Evolutionary conservation across 2,113 vertebrate genomes (phyloP).

Genomic region (Syngnathoides biaculeatus): DNA sequence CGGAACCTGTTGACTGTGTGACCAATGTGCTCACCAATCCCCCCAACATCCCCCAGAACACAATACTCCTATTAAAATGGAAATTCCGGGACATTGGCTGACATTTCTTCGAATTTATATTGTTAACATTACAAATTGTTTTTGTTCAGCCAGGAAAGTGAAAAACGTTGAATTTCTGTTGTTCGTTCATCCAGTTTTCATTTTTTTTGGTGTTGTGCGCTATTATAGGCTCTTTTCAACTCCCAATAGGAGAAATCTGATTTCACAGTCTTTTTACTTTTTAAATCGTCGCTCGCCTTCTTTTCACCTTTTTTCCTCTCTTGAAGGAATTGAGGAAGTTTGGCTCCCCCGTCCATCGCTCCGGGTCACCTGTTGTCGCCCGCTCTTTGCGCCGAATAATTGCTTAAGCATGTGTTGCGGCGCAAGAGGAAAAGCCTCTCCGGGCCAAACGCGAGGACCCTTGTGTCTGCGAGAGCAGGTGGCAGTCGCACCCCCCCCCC

Average conservation of each 20-base stretch:
- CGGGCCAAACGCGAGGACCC: constrained; percentile 32
- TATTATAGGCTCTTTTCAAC: neutral
- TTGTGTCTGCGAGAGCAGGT: constrained; percentile 58
- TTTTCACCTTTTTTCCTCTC: constrained; percentile 40
- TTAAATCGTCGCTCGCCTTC: constrained; percentile 12
- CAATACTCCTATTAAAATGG: too few species aligned
- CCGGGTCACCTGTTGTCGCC: constrained; percentile 25
- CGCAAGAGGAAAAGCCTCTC: constrained; percentile 48
- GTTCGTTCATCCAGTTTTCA: too few species aligned
- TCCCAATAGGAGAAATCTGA: neutral
- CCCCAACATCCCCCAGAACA: too few species aligned
- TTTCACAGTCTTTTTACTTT: constrained; percentile 40
- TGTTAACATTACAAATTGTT: too few species aligned
- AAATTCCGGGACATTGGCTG: too few species aligned
- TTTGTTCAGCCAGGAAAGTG: too few species aligned
- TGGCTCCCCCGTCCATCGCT: constrained; percentile 62
- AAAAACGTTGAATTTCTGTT: too few species aligned
- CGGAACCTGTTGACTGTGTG: too few species aligned
- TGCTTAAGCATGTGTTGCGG: constrained; percentile 71
- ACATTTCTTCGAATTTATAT: too few species aligned
- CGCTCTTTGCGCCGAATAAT: constrained; percentile 63
- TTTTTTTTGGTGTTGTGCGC: too few species aligned
- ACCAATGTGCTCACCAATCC: too few species aligned
- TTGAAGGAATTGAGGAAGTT: constrained; percentile 63
- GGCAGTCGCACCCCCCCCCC: constrained; percentile 29